These are phyloP conservation scores for Ptychodera flava DNA, from an alignment of 35 echinoderm and acorn worm genomes.

Conservation along the genomic window DNA sequence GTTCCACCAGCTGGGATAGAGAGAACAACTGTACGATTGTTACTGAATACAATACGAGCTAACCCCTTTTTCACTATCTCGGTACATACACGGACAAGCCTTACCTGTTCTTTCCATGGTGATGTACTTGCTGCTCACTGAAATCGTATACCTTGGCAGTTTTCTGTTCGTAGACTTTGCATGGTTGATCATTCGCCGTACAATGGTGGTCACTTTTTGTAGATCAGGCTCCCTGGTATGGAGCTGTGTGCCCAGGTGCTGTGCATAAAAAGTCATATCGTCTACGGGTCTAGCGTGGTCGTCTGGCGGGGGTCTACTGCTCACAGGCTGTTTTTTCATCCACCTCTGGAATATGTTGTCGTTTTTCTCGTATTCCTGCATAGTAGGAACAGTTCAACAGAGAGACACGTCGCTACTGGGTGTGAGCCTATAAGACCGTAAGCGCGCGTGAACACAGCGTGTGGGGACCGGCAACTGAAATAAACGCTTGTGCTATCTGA, in stretches of 20 bases:
- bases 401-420: too few species aligned
- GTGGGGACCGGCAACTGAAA: too few species aligned
- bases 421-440: too few species aligned
- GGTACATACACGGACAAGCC: too few species aligned
- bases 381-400: too few species aligned
- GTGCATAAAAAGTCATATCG: not conserved
- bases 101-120: not conserved
- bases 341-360: not conserved
- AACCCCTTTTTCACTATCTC: too few species aligned
- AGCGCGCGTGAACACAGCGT: too few species aligned
- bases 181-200: not conserved
- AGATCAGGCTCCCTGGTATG: not conserved
- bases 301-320: not conserved
- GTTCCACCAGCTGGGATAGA: too few species aligned
- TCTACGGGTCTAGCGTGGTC: not conserved
- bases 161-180: not conserved
- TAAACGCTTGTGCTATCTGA: too few species aligned
- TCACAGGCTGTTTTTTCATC: not conserved
- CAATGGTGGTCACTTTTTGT: not conserved
- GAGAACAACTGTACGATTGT: too few species aligned
- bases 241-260: not conserved
- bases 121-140: not conserved
- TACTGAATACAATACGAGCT: too few species aligned
- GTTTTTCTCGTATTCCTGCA: not conserved
- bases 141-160: not conserved